Base-by-base conservation (phyloP, 2,113 vertebrate species). In the Carassius gibelio region DNA sequence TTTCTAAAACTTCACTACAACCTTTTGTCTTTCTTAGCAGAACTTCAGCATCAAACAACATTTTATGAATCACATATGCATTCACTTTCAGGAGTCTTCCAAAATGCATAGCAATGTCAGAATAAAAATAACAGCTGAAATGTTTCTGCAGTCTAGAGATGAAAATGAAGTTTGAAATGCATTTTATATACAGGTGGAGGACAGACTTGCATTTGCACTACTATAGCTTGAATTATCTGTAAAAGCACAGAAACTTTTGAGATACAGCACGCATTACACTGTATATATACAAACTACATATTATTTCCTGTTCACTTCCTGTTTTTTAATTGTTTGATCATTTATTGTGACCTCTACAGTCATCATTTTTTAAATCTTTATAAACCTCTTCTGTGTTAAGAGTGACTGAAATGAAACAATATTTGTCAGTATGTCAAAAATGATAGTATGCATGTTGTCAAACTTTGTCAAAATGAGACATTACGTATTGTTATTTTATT, bases 131-230 rank as follows among this genome's bases (percentile, higher is more conserved):
- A 62, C 42, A 2, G 19, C 81, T 83, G 38, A 66, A 80, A 42
- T 45, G 34, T 81, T 84, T 52, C 36, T 84, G 71, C 15, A 26
- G 50, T 34, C 21, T 9, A 34, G 38, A 75, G 17, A 75, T 36
- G 84, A 68, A 80, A 81, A 87, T 85, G 26, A 83, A 83, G 83
- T 64, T 80, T 64, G 68, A 38, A 42, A 81, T 77, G 71, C 79
- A 82, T 88, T 81, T 85, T 82, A 57, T 26, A 84, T 34, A 66
- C 84, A 82, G 80, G 80, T 55, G 45, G 74, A 86, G 86, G 85
- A 45, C 45, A 79, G 68, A 89, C 38, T 84, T 86, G 82, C 82
- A 84, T 91, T 93, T 93, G 93, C 93, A 94, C 94, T 93, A 93
- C 26, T 50, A 75, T 93, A 86, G 84, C 85, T 91, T 75, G 66